phyloP scores from a whole-genome alignment of 2,113 vertebrate species.

The Corythaeola cristata region DNA sequence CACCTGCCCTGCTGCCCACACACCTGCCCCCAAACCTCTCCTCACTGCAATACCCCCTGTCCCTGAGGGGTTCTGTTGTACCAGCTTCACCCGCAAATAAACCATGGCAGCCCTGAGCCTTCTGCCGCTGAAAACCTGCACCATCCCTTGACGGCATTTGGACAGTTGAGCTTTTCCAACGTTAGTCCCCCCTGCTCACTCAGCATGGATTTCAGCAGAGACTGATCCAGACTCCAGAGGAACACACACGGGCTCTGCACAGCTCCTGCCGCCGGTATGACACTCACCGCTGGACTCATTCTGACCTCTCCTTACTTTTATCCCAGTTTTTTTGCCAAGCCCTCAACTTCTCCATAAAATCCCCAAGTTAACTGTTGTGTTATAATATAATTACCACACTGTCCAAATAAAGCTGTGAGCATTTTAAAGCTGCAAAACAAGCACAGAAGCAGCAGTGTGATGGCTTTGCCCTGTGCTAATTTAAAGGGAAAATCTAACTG shows the following conservation, averaged over 20 bases:
- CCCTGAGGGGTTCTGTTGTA: fast-evolving
- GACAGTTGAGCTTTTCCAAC: background rate
- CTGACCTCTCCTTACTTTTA: background rate
- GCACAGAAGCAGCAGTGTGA: background rate
- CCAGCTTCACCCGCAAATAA: fast-evolving
- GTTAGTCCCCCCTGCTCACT: background rate
- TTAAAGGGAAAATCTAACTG: background rate
- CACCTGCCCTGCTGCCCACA: background rate
- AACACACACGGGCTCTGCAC: fast-evolving
- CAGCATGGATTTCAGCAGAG: background rate
- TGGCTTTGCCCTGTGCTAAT: background rate
- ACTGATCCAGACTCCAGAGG: background rate
- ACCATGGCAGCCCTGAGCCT: fast-evolving
- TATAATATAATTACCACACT: background rate
- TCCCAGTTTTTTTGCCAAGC: background rate
- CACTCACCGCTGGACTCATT: background rate
- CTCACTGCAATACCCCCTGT: fast-evolving
- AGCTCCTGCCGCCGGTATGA: background rate
- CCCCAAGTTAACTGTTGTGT: background rate
- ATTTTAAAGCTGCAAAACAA: background rate
- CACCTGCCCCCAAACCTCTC: too few relatives aligned
- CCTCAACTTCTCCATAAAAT: background rate
- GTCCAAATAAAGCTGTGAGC: background rate
- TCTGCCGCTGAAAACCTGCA: background rate
- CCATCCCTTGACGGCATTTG: fast-evolving